Conservation (phyloP, 2,113 vertebrate species). For the Callipepla californica region DNA sequence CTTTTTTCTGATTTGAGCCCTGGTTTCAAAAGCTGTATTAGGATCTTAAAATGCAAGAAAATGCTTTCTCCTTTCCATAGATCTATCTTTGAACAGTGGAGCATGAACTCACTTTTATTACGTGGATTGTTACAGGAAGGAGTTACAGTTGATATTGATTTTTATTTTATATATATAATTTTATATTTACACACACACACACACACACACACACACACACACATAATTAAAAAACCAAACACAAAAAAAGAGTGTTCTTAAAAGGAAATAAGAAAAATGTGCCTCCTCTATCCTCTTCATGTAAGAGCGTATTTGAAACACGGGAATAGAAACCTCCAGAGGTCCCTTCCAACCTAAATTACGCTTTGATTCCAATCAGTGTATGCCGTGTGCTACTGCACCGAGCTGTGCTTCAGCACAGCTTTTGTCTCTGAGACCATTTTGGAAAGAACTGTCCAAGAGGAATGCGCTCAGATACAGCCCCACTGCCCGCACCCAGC, state of each 20-base stretch:
- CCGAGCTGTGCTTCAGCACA: background rate
- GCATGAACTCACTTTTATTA: background rate
- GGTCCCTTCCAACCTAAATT: constrained; percentile 11
- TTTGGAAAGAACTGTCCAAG: background rate
- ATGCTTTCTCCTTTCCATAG: background rate
- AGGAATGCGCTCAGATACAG: fast-evolving
- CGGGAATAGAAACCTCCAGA: background rate
- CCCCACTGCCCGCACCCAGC: fast-evolving
- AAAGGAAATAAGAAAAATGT: background rate
- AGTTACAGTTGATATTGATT: background rate
- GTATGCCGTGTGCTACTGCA: background rate
- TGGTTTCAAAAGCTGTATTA: background rate
- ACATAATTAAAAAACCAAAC: background rate
- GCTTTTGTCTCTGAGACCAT: background rate
- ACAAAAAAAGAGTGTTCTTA: background rate
- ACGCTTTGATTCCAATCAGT: background rate
- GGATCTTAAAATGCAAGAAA: background rate
- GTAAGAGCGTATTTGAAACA: fast-evolving
- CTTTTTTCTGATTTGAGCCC: background rate
- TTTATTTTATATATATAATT: background rate
- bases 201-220: background rate
- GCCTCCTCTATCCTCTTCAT: background rate
- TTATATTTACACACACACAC: background rate
- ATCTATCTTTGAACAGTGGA: background rate
- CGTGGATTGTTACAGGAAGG: background rate